Evolutionary conservation across 2,797 vertebrate species (phyloP), one percentile per base, ranked within the genome.

Genomic region (Borostomias antarcticus): DNA sequence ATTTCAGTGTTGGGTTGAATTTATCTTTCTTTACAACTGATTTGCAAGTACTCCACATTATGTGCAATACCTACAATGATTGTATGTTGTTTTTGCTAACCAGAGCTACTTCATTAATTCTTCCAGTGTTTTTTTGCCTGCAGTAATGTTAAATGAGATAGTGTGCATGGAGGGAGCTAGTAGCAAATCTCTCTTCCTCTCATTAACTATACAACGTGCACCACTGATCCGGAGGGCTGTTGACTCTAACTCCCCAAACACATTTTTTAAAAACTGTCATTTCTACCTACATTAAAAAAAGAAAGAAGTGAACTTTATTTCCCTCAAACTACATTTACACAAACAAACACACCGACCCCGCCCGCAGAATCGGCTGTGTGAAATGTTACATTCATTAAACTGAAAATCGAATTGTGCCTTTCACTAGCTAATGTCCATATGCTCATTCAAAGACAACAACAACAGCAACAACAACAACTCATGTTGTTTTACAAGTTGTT

Each of bases 121-220:
- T 86, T 78, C 64, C 82, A 15, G 23, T 43, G 33, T 2, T 19
- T 78, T 51, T 78, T 81, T 65, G 88, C 88, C 88, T 66, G 84
- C 81, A 85, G 89, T 82, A 69, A 82, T 85, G 73, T 86, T 87
- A 87, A 90, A 88, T 89, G 86, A 88, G 82, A 72, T 81, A 80
- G 79, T 73, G 83, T 84, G 85, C 77, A 78, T 77, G 81, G 75
- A 77, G 64, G 52, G 53, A 58, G 19, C 5, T 71, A 81, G 80
- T 77, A 77, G 67, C 72, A n/a, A n/a, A n/a, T 61, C 77, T 75
- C 80, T 77, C 85, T 82, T 78, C 58, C 77, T 64, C 82, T 89
- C 84, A 89, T 91, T 89, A 90, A 79, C 77, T 84, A 89, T 89
- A 85, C 84, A 88, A 81, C 67, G 77, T 81, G 83, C 85, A 88